These are phyloP conservation scores for Aphodius granarius DNA, from an alignment of 2,888 invertebrate species.

Conservation along the genomic window DNA sequence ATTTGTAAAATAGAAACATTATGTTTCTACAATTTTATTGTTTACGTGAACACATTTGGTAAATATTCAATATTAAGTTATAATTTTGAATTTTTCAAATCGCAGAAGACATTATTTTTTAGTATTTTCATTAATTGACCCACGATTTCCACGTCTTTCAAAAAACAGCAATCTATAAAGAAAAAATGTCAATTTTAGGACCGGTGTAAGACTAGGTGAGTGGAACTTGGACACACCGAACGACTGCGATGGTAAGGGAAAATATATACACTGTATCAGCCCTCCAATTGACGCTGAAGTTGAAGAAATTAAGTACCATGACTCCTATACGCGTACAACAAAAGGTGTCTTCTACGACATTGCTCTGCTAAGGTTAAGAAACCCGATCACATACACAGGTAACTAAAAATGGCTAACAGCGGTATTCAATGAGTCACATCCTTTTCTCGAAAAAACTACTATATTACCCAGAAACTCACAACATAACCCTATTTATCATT, in stretches of 20 bases:
- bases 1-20: too few relatives aligned
- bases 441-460: too few relatives aligned
- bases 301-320: conserved; percentile 48
- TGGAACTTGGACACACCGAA: conserved; percentile 50
- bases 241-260: conserved; percentile 50
- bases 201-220: conserved; percentile 54
- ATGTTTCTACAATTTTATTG: too few relatives aligned
- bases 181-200: conserved; percentile 37
- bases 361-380: conserved; percentile 56
- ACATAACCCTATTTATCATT: too few relatives aligned
- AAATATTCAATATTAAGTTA: too few relatives aligned
- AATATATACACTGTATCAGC: conserved; percentile 47
- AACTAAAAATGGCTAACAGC: too few relatives aligned
- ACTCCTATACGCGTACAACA: conserved; percentile 35
- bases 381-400: conserved; percentile 54
- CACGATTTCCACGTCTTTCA: background rate
- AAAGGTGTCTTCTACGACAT: conserved; percentile 41
- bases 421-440: too few relatives aligned
- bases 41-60: too few relatives aligned
- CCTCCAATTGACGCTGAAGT: conserved; percentile 48
- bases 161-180: too few relatives aligned
- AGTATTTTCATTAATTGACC: too few relatives aligned
- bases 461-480: too few relatives aligned
- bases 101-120: too few relatives aligned
- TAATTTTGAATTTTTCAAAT: background rate